Evolutionary conservation across 2,113 vertebrate species (phyloP).

Genomic region (Nothoprocta pentlandii): DNA sequence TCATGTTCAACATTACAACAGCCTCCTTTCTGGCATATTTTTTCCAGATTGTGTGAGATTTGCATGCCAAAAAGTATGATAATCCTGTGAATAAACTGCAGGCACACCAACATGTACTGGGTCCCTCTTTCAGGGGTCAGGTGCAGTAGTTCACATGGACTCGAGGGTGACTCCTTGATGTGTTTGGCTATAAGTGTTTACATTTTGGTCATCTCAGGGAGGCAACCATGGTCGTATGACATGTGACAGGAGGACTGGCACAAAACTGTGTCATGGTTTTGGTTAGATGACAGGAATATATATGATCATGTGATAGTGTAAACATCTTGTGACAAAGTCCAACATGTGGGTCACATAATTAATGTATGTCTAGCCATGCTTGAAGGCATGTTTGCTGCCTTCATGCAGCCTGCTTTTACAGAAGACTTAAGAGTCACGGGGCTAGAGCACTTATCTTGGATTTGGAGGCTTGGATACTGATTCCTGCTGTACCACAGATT

Average conservation of each 20-base stretch:
- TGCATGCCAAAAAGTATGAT: neutral
- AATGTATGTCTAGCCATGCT: neutral
- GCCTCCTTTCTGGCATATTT: neutral
- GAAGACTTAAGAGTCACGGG: neutral
- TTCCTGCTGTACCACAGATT: neutral
- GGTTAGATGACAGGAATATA: neutral
- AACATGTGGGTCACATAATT: neutral
- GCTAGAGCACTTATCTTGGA: neutral
- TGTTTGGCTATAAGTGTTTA: neutral
- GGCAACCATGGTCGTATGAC: neutral
- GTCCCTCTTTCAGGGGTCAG: neutral
- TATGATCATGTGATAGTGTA: neutral
- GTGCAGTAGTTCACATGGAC: neutral
- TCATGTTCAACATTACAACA: neutral
- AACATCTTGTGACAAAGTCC: neutral
- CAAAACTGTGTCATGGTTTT: neutral
- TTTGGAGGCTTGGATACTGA: neutral
- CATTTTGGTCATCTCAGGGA: neutral
- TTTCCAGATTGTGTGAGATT: neutral
- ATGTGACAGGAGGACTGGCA: neutral
- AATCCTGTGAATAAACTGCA: neutral
- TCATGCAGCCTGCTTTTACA: neutral
- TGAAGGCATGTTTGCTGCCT: neutral
- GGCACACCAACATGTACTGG: rapidly evolving
- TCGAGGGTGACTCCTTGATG: neutral